Evolutionary conservation across 2,797 vertebrate genomes (phyloP).

Genomic region (Tragelaphus oryx): DNA sequence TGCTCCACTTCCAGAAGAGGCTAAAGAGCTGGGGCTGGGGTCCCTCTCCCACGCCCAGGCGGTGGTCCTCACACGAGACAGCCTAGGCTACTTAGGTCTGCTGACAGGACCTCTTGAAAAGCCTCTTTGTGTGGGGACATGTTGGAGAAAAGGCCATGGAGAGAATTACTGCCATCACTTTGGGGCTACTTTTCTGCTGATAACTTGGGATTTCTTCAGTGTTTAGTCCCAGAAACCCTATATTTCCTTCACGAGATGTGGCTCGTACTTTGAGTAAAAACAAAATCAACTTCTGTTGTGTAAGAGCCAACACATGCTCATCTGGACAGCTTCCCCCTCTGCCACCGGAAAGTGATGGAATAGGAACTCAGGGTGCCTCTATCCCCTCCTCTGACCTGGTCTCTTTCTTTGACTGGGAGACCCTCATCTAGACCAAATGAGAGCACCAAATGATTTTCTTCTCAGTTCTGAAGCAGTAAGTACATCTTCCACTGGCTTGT

Average conservation of each 20-base stretch:
- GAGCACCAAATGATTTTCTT: background rate
- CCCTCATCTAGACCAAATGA: background rate
- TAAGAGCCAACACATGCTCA: background rate
- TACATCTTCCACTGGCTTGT: background rate
- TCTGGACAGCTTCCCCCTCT: background rate
- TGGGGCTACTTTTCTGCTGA: background rate
- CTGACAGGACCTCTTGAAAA: background rate
- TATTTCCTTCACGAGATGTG: background rate
- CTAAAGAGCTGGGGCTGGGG: background rate
- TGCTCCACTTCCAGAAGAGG: background rate
- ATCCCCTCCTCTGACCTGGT: background rate
- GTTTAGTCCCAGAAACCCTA: background rate
- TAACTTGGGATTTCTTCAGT: background rate
- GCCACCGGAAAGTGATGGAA: background rate
- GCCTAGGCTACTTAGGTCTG: background rate
- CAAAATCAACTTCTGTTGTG: background rate
- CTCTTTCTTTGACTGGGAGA: background rate
- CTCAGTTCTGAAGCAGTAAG: background rate
- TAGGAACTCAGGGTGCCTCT: slow-evolving; percentile 35
- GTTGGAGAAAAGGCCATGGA: background rate
- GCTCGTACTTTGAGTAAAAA: background rate
- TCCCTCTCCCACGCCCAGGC: background rate
- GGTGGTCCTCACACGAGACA: background rate
- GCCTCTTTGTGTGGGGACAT: background rate
- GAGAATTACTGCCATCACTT: background rate